Conservation (phyloP, 2,888 invertebrate species). For the Hypsopygia costalis region DNA sequence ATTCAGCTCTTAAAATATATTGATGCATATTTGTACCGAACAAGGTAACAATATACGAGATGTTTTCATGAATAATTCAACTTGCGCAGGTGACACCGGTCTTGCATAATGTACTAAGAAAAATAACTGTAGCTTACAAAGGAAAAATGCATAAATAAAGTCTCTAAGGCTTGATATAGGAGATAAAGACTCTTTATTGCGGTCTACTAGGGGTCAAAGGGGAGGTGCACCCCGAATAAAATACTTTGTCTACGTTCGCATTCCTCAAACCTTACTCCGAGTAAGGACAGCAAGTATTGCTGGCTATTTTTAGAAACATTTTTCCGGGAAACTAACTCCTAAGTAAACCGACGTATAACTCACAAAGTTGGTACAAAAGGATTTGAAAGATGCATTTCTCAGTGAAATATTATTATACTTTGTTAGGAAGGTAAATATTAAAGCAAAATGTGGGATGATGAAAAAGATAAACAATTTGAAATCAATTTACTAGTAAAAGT, state of each 20-base stretch:
- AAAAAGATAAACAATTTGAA: background rate
- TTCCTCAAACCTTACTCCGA: slow-evolving; percentile 26
- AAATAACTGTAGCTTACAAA: slow-evolving; percentile 26
- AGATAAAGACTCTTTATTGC: slow-evolving; percentile 49
- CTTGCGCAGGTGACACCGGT: slow-evolving; percentile 38
- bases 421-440: background rate
- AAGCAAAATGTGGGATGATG: background rate
- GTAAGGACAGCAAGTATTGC: slow-evolving; percentile 12
- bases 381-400: slow-evolving; percentile 22
- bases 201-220: slow-evolving; percentile 30
- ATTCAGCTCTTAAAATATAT: too few relatives aligned
- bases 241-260: slow-evolving; percentile 40
- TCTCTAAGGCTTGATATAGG: slow-evolving; percentile 40
- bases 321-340: background rate
- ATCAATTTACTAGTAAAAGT: background rate
- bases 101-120: slow-evolving; percentile 35
- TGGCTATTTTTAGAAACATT: background rate
- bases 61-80: slow-evolving; percentile 43
- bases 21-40: slow-evolving; percentile 37
- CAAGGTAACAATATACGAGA: slow-evolving; percentile 27
- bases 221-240: slow-evolving; percentile 40
- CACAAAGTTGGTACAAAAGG: background rate
- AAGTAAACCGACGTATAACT: background rate
- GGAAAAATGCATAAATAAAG: slow-evolving; percentile 28
- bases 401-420: slow-evolving; percentile 6